Conservation (phyloP, 2,888 invertebrate species). For the Operophtera brumata region DNA sequence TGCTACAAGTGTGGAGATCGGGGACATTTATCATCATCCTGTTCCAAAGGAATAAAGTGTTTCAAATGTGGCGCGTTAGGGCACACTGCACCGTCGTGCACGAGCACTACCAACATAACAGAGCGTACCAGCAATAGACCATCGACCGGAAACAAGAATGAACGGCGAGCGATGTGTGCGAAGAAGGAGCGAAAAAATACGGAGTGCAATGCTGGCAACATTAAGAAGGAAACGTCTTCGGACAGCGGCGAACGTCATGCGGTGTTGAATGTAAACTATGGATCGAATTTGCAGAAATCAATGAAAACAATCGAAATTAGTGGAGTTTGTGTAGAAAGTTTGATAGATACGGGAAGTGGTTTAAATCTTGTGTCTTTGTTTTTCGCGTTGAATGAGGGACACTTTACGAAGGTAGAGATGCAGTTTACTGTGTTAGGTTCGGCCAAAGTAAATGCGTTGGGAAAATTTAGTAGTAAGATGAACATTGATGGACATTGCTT, state of each 20-base stretch:
- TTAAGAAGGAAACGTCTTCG: background rate
- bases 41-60: background rate
- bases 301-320: background rate
- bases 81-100: background rate
- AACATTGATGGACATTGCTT: background rate
- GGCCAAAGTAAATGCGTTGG: background rate
- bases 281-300: background rate
- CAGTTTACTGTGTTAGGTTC: background rate
- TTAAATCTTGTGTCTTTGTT: background rate
- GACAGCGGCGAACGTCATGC: background rate
- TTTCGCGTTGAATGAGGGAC: background rate
- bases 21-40: background rate
- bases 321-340: background rate
- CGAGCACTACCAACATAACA: background rate
- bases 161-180: background rate
- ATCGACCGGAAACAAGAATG: background rate
- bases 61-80: conserved; percentile 1
- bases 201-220: background rate
- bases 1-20: background rate
- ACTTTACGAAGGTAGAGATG: background rate
- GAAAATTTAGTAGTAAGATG: background rate
- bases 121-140: background rate
- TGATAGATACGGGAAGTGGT: background rate
- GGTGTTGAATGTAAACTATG: too few relatives aligned
- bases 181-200: background rate